Evolutionary conservation across 2,113 vertebrate genomes (phyloP).

Genomic region (Entomyzon cyanotis): DNA sequence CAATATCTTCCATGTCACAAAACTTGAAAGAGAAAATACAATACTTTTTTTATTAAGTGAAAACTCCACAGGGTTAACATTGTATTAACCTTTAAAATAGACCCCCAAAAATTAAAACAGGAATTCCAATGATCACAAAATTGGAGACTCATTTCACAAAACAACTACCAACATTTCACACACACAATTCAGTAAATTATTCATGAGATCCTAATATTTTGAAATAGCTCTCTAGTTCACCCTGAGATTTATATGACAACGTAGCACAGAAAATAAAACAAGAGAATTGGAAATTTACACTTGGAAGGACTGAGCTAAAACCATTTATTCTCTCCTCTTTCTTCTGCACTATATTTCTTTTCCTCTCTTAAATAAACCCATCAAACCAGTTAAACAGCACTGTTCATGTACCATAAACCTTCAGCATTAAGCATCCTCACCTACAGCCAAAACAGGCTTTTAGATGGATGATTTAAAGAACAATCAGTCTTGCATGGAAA

Average conservation of each 20-base stretch:
- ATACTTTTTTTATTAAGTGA: not conserved
- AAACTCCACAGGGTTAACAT: not conserved
- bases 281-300: not conserved
- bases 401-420: not conserved
- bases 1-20: not conserved
- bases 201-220: not conserved
- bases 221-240: not conserved
- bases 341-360: not conserved
- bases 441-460: not conserved
- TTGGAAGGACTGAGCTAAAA: not conserved
- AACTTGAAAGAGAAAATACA: not conserved
- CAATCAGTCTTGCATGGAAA: not conserved
- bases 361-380: not conserved
- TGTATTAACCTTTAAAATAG: not conserved
- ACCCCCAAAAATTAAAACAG: not conserved
- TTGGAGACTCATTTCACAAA: not conserved
- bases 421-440: not conserved
- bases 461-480: not conserved
- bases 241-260: not conserved
- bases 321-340: not conserved
- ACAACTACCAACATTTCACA: not conserved
- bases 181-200: not conserved
- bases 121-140: not conserved
- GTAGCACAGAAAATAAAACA: not conserved
- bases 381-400: not conserved